Base-by-base conservation (phyloP, 1,140 invertebrate species). In the Lethocerus indicus region DNA sequence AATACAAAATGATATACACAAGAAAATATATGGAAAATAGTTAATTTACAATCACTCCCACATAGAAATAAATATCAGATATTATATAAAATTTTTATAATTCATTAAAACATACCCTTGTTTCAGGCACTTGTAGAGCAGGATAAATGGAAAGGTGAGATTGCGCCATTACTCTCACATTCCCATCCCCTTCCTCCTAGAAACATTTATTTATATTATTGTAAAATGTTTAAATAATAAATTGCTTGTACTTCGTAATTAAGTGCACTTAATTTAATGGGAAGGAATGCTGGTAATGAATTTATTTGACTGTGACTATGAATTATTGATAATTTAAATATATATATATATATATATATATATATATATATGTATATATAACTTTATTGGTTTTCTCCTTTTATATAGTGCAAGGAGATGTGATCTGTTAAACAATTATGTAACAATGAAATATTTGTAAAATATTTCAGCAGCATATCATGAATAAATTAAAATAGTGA, bases 181-280 rank as follows among this genome's bases (percentile, higher is more conserved):
- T 64, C 67, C 68, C 66, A 68, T 66, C 64, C 66, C 64, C 64
- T 68, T 68, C 66, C 64, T 65, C 65, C 69, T 70, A 49, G 27
- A 61, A 60, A 47, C 54, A 41, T 41, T 56, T 28, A 44, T 16
- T 18, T 24, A 42, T 23, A 6, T 52, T 49, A 50, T 55, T 47
- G 28, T 32, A 21, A 3, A 9, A 39, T 7, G 21, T 39, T 18
- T 16, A 18, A 39, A 7, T 39, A 7, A 39, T 14, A 39, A 39
- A 39, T 39, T 39, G 29, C 9, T 32, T 9, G 29, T 32, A 32
- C n/a, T 9, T n/a, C n/a, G n/a, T n/a, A n/a, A n/a, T n/a, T n/a
- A n/a, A n/a, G n/a, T n/a, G n/a, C n/a, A n/a, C n/a, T n/a, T n/a
- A n/a, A n/a, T n/a, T n/a, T n/a, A n/a, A n/a, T n/a, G n/a, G n/a